Percentiles rank a stretch among this genome's conserved stretches.
Evolutionary conservation across 2,888 invertebrate species (phyloP).

Genomic region (Hemicrepidius hirtus): DNA sequence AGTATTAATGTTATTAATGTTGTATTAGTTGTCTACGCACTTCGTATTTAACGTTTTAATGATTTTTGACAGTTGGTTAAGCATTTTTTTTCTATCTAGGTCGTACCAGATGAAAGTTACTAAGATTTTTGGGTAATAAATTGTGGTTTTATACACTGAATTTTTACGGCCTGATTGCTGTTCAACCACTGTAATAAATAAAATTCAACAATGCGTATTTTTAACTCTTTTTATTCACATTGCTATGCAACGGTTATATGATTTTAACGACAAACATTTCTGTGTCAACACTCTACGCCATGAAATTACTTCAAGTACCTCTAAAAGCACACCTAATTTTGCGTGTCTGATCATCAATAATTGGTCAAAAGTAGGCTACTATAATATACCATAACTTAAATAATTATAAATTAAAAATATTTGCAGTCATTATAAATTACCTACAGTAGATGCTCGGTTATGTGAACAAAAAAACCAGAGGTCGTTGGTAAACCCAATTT

Average conservation of each 20-base stretch:
- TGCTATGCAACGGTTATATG: constrained; percentile 43
- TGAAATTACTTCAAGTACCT: constrained; percentile 3
- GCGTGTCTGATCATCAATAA: no score
- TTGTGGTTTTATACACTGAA: constrained; percentile 58
- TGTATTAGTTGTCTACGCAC: constrained; percentile 50
- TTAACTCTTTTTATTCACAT: constrained; percentile 45
- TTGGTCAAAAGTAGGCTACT: no score
- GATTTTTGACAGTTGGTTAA: constrained; percentile 60
- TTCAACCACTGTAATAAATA: constrained; percentile 53
- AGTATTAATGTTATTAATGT: constrained; percentile 50
- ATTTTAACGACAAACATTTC: constrained; percentile 20
- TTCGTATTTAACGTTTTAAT: constrained; percentile 58
- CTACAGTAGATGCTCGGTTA: no score
- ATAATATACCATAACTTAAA: no score
- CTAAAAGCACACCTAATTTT: background rate
- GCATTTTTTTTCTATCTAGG: constrained; percentile 59
- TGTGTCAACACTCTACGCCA: constrained; percentile 12
- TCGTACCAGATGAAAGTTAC: constrained; percentile 63
- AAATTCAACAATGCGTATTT: constrained; percentile 47
- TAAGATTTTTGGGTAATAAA: constrained; percentile 60
- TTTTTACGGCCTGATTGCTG: constrained; percentile 64
- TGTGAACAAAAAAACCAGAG: no score
- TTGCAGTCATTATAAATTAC: no score
- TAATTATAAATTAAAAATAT: no score
- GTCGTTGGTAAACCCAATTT: no score